A percentile compares a stretch with the other conserved stretches of the same genome.
These are phyloP conservation scores for Cryptocephalus primarius DNA, from an alignment of 2,888 invertebrate genomes.

Conservation along the genomic window DNA sequence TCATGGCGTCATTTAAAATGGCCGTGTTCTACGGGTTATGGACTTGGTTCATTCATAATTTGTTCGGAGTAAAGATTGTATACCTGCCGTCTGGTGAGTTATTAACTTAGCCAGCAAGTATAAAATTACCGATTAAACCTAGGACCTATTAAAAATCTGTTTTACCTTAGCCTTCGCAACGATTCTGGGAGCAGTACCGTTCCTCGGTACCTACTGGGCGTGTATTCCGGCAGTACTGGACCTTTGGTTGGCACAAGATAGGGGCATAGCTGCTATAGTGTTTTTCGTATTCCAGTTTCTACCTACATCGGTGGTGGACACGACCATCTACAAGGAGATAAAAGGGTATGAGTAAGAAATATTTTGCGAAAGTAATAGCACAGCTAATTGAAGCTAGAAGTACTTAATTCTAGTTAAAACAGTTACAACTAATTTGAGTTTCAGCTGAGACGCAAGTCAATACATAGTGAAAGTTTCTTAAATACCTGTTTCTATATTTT, in stretches of 20 bases:
- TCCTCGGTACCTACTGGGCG: constrained; percentile 93
- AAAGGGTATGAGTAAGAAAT: constrained; percentile 89
- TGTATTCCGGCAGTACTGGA: constrained; percentile 90
- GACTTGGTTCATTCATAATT: constrained; percentile 94
- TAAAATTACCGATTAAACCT: too few relatives aligned
- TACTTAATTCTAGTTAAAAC: too few relatives aligned
- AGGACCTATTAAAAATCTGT: too few relatives aligned
- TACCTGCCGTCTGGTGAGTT: constrained; percentile 78
- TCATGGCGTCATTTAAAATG: constrained; percentile 94
- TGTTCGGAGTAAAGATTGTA: constrained; percentile 89
- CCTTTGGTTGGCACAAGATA: constrained; percentile 85
- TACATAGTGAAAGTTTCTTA: too few relatives aligned
- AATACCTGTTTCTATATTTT: too few relatives aligned
- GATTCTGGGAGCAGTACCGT: constrained; percentile 88
- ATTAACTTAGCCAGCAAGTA: too few relatives aligned
- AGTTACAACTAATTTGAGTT: too few relatives aligned
- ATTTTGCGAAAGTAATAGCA: too few relatives aligned
- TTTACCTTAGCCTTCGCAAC: constrained; percentile 67
- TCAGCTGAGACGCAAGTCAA: too few relatives aligned
- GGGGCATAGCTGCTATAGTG: constrained; percentile 67
- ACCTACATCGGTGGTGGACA: constrained; percentile 86
- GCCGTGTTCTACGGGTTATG: constrained; percentile 94
- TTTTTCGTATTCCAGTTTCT: constrained; percentile 78
- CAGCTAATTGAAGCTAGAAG: too few relatives aligned
- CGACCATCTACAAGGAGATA: constrained; percentile 93